Evolutionary conservation across 2,113 vertebrate genomes (phyloP).

Genomic region (Sander vitreus): DNA sequence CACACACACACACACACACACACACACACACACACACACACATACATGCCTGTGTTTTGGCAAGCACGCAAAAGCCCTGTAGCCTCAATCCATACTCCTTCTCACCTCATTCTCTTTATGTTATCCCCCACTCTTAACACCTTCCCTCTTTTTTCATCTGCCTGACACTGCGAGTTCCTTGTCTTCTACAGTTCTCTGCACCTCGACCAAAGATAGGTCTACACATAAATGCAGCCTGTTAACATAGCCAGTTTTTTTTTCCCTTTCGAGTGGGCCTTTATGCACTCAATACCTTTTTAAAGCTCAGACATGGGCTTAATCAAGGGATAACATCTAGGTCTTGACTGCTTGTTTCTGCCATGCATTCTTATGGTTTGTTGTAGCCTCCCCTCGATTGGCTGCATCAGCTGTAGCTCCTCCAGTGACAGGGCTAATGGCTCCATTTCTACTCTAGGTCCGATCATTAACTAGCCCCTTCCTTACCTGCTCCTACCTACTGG

Average conservation of each 20-base stretch:
- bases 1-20: too few species aligned
- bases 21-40: conserved; percentile 7
- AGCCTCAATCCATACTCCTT: conserved; percentile 60
- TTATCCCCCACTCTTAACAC: conserved; percentile 54
- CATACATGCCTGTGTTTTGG: conserved; percentile 67
- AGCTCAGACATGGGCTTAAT: conserved; percentile 1
- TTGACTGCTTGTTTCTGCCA: conserved; percentile 17
- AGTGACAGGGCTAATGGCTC: conserved; percentile 5
- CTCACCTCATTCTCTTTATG: conserved; percentile 60
- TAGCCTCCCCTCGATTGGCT: conserved; percentile 1
- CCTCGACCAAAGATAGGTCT: conserved; percentile 40
- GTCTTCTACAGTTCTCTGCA: conserved; percentile 37
- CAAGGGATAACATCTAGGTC: neutral
- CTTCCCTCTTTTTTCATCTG: conserved; percentile 44
- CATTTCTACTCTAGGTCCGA: neutral
- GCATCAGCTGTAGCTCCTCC: conserved; percentile 4
- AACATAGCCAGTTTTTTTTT: conserved; percentile 6
- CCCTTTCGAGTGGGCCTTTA: neutral
- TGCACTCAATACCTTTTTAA: neutral
- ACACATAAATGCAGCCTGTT: conserved; percentile 28
- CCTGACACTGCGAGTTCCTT: conserved; percentile 45
- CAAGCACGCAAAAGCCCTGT: conserved; percentile 64
- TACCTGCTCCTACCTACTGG: neutral
- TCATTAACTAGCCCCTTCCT: neutral
- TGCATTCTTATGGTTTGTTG: conserved; percentile 9